Base-by-base conservation (phyloP, 1,140 invertebrate genomes). In the Drosophila pseudoananassae region DNA sequence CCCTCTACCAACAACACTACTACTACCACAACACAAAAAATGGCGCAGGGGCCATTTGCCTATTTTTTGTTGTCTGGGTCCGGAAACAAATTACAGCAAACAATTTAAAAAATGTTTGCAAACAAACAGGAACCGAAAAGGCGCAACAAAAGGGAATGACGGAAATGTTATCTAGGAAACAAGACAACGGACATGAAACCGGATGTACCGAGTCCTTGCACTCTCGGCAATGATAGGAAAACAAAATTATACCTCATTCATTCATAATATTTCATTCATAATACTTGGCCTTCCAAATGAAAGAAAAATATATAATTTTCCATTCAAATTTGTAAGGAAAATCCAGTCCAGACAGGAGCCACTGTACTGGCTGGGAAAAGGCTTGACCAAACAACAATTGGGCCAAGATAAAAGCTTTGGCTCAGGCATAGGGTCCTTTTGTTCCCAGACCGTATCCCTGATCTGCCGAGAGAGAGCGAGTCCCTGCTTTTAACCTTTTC, bases 101-200 rank as follows among this genome's bases (percentile, higher is more conserved):
- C 83, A 87, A 87, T 87, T 87, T 88, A 88, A 87, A 87, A 87
- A 87, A 87, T 87, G 83, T 87, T 87, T 88, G 83, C 83, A 87
- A 82, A 87, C 82, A 88, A 84, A 57, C 77, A 68, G 74, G 63
- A 83, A 58, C 66, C 59, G 17, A 54, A 60, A 53, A 55, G 59
- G 46, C 69, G 64, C 64, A 70, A 59, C 55, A 53, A 68, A 66
- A 20, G 51, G 78, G 68, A 63, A 81, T 75, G 63, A 65, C 78
- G 78, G 78, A 88, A 87, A 88, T 82, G 82, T 72, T 87, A 87
- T 87, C 82, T 78, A 69, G 69, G 74, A 64, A 85, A 63, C 75
- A 75, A 65, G 65, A 82, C 49, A 66, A 66, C 54, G 60, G 53
- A 45, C 73, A 74, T 55, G 59, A 60, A 72, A 56, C 27, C 72